Percentiles rank a stretch among this genome's conserved stretches.
phyloP scores from a whole-genome alignment of 2,888 invertebrate genomes.

The Eupithecia subfuscata region DNA sequence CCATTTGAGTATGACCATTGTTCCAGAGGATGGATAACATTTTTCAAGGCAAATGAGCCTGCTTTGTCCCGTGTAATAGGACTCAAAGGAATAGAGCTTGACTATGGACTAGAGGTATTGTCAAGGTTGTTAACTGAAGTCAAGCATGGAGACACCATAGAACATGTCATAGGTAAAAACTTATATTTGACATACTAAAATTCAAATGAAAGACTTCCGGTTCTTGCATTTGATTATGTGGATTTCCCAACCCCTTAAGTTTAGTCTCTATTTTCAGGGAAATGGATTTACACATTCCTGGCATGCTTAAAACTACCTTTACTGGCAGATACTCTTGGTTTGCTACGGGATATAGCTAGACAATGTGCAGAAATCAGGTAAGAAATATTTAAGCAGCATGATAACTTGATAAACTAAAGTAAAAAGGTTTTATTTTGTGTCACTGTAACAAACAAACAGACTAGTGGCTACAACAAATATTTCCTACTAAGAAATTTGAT shows the following conservation, averaged over 20 bases:
- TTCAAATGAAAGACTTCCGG: neutral
- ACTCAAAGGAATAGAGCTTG: constrained; percentile 43
- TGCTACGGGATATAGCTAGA: constrained; percentile 86
- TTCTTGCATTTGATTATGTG: neutral
- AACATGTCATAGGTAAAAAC: constrained; percentile 66
- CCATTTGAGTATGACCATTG: constrained; percentile 50
- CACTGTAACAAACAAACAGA: neutral
- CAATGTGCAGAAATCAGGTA: constrained; percentile 84
- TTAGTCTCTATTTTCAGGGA: constrained; percentile 68
- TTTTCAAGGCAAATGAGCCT: constrained; percentile 65
- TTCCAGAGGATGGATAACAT: constrained; percentile 59
- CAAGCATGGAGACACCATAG: constrained; percentile 66
- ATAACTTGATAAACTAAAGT: neutral
- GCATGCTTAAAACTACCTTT: constrained; percentile 87
- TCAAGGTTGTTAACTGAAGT: constrained; percentile 57
- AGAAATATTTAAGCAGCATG: neutral
- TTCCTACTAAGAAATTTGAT: neutral
- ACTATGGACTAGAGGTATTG: constrained; percentile 41
- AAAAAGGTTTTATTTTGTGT: neutral
- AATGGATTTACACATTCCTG: constrained; percentile 89
- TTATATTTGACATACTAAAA: neutral
- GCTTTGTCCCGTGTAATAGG: constrained; percentile 69
- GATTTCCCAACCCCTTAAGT: neutral
- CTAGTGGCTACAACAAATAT: too few species aligned
- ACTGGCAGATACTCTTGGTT: constrained; percentile 86